Conservation (phyloP, 2,113 vertebrate genomes). For the Columba janthina region DNA sequence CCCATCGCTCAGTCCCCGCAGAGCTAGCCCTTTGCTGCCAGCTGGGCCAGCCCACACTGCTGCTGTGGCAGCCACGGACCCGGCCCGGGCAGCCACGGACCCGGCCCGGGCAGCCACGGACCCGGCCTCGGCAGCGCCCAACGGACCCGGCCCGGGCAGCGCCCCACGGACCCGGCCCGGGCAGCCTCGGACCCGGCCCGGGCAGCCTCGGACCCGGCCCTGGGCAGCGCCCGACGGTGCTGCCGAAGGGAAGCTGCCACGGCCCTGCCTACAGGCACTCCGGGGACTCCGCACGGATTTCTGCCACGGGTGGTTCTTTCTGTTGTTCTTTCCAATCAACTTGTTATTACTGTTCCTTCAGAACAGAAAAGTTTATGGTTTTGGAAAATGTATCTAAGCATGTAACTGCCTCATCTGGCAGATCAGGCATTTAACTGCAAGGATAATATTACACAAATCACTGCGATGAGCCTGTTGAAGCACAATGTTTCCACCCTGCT, state of each 20-base stretch:
- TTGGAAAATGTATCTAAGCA: constrained; percentile 30
- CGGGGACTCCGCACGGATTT: not conserved
- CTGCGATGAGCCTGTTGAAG: not conserved
- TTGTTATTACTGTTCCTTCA: not conserved
- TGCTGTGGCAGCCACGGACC: too few species aligned
- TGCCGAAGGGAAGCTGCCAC: not conserved
- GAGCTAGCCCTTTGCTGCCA: not conserved
- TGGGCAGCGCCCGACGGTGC: too few species aligned
- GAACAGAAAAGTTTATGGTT: constrained; percentile 13
- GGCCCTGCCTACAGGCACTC: not conserved
- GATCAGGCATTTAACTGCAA: not conserved
- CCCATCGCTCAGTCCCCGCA: not conserved
- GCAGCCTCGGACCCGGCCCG: too few species aligned
- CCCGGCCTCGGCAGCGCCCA: too few species aligned
- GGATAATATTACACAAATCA: not conserved
- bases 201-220: too few species aligned
- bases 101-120: too few species aligned
- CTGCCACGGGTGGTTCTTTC: not conserved
- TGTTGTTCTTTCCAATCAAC: constrained; percentile 29
- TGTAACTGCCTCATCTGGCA: constrained; percentile 27
- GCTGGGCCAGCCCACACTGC: too few species aligned
- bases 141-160: too few species aligned
- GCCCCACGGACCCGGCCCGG: too few species aligned
- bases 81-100: too few species aligned
- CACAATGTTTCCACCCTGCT: not conserved